Evolutionary conservation across 2,797 vertebrate genomes (phyloP).

Genomic region (Australoheros facetus): DNA sequence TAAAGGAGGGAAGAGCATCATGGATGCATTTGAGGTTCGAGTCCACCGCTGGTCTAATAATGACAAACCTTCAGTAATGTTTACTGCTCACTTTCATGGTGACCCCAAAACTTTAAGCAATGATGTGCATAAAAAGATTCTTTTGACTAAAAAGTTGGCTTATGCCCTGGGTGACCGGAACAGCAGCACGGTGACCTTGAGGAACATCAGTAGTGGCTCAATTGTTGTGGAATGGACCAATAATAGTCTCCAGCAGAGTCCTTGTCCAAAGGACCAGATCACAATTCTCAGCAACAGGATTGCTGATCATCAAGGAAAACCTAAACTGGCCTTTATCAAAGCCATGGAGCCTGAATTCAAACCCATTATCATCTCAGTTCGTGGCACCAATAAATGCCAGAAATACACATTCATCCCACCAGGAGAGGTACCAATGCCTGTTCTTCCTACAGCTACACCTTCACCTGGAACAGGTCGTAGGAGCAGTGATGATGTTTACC

Average conservation of each 20-base stretch:
- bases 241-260: slow-evolving; percentile 89
- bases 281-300: slow-evolving; percentile 86
- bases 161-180: slow-evolving; percentile 94
- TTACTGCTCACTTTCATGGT: slow-evolving; percentile 89
- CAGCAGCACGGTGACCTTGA: slow-evolving; percentile 92
- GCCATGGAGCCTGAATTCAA: slow-evolving; percentile 93
- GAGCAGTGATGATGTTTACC: slow-evolving; percentile 93
- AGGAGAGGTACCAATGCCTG: slow-evolving; percentile 74
- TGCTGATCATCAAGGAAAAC: slow-evolving; percentile 85
- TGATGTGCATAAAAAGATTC: slow-evolving; percentile 93
- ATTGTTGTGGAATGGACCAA: slow-evolving; percentile 97
- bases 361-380: slow-evolving; percentile 87
- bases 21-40: slow-evolving; percentile 95
- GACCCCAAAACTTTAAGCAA: slow-evolving; percentile 85
- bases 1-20: slow-evolving; percentile 91
- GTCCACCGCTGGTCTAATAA: slow-evolving; percentile 88
- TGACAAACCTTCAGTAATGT: slow-evolving; percentile 88
- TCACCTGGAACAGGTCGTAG: slow-evolving; percentile 87
- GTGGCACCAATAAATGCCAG: slow-evolving; percentile 89
- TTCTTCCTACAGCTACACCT: slow-evolving; percentile 75
- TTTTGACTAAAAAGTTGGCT: slow-evolving; percentile 92
- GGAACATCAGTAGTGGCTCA: slow-evolving; percentile 90
- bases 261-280: slow-evolving; percentile 94
- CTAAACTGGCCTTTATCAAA: slow-evolving; percentile 82
- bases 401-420: slow-evolving; percentile 89